Evolutionary conservation across 2,797 vertebrate species (phyloP).

Genomic region (Lutjanus campechanus): DNA sequence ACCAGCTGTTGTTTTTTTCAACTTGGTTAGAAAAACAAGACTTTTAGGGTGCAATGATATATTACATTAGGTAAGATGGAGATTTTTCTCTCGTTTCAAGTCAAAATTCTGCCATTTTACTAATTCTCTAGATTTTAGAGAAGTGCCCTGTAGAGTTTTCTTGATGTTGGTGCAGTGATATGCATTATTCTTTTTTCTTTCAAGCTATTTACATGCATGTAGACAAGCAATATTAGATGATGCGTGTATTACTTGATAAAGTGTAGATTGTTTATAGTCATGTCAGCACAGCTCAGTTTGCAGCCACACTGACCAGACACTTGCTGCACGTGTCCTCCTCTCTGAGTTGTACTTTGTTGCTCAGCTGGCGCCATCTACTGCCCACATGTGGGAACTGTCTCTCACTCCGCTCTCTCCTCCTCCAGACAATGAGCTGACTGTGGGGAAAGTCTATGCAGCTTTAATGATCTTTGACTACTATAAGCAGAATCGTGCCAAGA

Average conservation of each 20-base stretch:
- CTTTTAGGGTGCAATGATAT: neutral
- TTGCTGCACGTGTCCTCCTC: neutral
- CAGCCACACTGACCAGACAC: neutral
- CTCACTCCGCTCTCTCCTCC: neutral
- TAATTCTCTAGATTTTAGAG: neutral
- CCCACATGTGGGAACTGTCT: neutral
- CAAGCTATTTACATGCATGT: too few species aligned
- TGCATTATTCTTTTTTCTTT: neutral
- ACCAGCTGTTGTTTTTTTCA: neutral
- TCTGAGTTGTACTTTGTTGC: constrained; percentile 1
- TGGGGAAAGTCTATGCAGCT: constrained; percentile 98
- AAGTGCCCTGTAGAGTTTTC: neutral
- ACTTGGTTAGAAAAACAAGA: neutral
- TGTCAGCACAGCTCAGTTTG: neutral
- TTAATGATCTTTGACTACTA: constrained; percentile 99
- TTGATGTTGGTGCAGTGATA: neutral
- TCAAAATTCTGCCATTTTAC: neutral
- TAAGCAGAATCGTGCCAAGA: constrained; percentile 95
- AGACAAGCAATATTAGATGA: neutral
- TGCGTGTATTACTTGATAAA: neutral
- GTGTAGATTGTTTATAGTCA: neutral
- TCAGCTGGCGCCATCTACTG: constrained; percentile 65
- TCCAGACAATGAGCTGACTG: constrained; percentile 95
- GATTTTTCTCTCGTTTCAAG: neutral
- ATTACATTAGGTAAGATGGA: neutral